These are phyloP conservation scores for Medauroidea extradentata DNA, from an alignment of 1,140 invertebrate genomes.

Conservation along the genomic window DNA sequence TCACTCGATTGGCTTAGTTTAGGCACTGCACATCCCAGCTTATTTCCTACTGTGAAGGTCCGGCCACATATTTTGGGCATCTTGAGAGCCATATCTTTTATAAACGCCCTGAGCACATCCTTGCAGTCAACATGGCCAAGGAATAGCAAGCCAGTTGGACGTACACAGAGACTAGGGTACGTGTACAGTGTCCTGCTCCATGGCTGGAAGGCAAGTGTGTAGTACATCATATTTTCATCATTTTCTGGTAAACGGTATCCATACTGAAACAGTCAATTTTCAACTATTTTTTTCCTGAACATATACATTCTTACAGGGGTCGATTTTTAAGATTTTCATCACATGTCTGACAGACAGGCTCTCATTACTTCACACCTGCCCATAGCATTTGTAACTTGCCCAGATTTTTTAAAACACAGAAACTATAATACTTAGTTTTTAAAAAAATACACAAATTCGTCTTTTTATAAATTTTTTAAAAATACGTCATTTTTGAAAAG, in stretches of 20 bases:
- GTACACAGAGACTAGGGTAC: conserved; percentile 44
- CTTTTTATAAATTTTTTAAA: too few relatives aligned
- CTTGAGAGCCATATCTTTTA: conserved; percentile 12
- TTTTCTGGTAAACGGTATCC: conserved; percentile 46
- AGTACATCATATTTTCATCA: conserved; percentile 36
- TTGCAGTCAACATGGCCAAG: conserved; percentile 34
- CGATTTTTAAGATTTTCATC: too few relatives aligned
- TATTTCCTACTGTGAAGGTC: conserved; percentile 3
- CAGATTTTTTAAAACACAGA: too few relatives aligned
- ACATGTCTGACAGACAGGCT: too few relatives aligned
- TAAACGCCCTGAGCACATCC: conserved; percentile 27
- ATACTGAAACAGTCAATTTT: conserved; percentile 42
- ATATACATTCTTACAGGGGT: too few relatives aligned
- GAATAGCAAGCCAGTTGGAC: conserved; percentile 38
- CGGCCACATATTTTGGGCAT: conserved; percentile 17
- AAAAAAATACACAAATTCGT: too few relatives aligned
- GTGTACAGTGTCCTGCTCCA: conserved; percentile 39
- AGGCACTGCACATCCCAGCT: conserved; percentile 11
- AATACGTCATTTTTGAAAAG: too few relatives aligned
- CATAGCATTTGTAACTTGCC: too few relatives aligned
- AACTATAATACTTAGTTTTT: too few relatives aligned
- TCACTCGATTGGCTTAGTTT: conserved; percentile 9
- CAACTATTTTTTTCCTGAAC: too few relatives aligned
- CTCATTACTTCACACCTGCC: too few relatives aligned
- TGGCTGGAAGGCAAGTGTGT: conserved; percentile 40